phyloP scores from a whole-genome alignment of 2,113 vertebrate genomes.

The Bufo gargarizans region DNA sequence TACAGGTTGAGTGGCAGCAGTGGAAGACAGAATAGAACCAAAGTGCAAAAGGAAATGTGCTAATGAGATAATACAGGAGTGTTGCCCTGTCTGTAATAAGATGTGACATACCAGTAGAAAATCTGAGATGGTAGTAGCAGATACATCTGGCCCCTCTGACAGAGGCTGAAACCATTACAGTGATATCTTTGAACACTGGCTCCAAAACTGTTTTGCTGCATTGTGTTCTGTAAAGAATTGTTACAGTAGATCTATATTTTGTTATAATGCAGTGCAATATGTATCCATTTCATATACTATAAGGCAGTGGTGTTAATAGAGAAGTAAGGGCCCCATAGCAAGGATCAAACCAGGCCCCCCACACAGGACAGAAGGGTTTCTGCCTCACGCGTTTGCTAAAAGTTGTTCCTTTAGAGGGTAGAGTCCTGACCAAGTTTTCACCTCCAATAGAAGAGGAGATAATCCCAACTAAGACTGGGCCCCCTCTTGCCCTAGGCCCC shows the following conservation, averaged over 20 bases:
- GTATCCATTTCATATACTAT: too few relatives aligned
- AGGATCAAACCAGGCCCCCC: too few relatives aligned
- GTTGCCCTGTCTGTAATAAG: conserved; percentile 17
- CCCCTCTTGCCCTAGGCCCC: too few relatives aligned
- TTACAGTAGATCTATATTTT: background rate
- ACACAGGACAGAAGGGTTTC: too few relatives aligned
- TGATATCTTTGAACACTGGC: background rate
- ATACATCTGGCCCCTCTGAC: conserved; percentile 9
- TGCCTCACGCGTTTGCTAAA: too few relatives aligned
- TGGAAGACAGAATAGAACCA: background rate
- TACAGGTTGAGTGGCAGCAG: conserved; percentile 18
- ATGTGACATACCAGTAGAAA: conserved; percentile 19
- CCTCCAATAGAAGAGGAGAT: too few relatives aligned
- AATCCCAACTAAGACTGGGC: too few relatives aligned
- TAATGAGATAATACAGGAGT: conserved; percentile 42
- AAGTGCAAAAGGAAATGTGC: background rate
- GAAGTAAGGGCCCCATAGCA: too few relatives aligned
- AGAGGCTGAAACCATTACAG: background rate
- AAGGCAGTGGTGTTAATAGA: too few relatives aligned
- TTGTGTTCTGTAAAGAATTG: background rate
- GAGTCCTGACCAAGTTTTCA: too few relatives aligned
- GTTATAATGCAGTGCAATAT: too few relatives aligned
- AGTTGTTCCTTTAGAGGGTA: too few relatives aligned
- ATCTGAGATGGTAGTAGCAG: background rate
- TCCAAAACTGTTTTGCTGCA: background rate